phyloP scores from a whole-genome alignment of 1,140 invertebrate species.

The Octopus sinensis region DNA sequence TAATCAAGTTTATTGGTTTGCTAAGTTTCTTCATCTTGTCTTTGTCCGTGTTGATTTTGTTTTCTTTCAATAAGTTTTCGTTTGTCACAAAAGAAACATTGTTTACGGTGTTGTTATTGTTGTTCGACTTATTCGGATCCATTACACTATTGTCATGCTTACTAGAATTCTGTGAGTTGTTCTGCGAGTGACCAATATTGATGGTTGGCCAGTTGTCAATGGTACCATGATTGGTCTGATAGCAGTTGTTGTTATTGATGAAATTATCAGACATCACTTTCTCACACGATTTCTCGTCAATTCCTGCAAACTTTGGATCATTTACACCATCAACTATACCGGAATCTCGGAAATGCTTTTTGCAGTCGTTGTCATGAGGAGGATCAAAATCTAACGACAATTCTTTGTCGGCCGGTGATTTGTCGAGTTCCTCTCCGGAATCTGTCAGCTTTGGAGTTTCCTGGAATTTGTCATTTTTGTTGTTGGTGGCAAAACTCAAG shows the following conservation, averaged over 20 bases:
- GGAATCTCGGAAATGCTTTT: background rate
- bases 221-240: background rate
- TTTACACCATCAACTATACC: background rate
- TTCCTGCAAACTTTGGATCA: background rate
- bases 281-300: background rate
- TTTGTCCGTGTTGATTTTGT: conserved; percentile 11
- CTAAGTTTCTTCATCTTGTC: conserved; percentile 24
- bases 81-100: background rate
- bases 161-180: background rate
- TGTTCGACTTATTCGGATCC: background rate
- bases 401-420: background rate
- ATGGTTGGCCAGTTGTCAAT: background rate
- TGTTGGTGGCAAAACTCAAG: background rate
- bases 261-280: background rate
- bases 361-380: background rate
- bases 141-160: background rate
- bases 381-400: background rate
- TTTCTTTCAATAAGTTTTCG: background rate
- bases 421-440: background rate
- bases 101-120: background rate
- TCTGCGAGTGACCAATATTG: background rate
- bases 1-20: conserved; percentile 18
- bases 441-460: background rate
- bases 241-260: background rate
- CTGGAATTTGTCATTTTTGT: background rate